phyloP scores from a whole-genome alignment of 1,140 invertebrate species.

The Elymnias hypermnestra region DNA sequence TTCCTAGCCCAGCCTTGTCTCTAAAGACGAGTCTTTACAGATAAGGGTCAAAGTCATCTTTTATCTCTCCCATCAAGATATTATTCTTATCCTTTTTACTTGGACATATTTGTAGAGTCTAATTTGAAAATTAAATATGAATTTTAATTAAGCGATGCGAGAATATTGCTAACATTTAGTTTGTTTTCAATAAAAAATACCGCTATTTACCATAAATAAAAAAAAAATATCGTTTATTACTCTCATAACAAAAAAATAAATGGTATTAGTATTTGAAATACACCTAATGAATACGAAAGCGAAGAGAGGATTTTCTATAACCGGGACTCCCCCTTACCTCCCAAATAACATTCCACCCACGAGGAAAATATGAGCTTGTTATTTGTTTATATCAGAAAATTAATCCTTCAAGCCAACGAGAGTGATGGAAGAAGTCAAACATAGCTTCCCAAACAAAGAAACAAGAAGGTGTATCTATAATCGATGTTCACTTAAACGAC shows the following conservation, averaged over 20 bases:
- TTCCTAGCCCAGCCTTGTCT: conserved; percentile 3
- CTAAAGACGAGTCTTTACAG: neutral
- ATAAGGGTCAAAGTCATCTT: conserved; percentile 2
- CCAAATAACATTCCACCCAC: conserved; percentile 15
- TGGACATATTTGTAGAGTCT: too few relatives aligned
- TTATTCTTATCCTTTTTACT: too few relatives aligned
- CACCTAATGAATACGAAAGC: conserved; percentile 8
- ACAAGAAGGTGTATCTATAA: conserved; percentile 63
- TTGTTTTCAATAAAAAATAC: too few relatives aligned
- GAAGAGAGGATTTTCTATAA: conserved; percentile 19
- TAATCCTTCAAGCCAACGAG: conserved; percentile 29
- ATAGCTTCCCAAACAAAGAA: conserved; percentile 60
- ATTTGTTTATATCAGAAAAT: conserved; percentile 54
- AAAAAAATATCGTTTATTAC: neutral
- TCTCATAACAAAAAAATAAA: conserved; percentile 1
- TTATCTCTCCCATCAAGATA: neutral
- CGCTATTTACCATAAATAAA: too few relatives aligned
- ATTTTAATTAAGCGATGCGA: neutral
- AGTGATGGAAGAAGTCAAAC: conserved; percentile 50
- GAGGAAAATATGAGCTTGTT: conserved; percentile 41
- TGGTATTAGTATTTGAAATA: conserved; percentile 8
- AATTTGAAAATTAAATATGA: neutral
- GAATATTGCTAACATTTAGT: too few relatives aligned
- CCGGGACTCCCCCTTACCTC: conserved; percentile 28
- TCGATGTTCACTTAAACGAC: conserved; percentile 70